Percentiles rank a stretch among this genome's conserved stretches.
Conservation (phyloP, 2,797 vertebrate genomes). For the Borostomias antarcticus region DNA sequence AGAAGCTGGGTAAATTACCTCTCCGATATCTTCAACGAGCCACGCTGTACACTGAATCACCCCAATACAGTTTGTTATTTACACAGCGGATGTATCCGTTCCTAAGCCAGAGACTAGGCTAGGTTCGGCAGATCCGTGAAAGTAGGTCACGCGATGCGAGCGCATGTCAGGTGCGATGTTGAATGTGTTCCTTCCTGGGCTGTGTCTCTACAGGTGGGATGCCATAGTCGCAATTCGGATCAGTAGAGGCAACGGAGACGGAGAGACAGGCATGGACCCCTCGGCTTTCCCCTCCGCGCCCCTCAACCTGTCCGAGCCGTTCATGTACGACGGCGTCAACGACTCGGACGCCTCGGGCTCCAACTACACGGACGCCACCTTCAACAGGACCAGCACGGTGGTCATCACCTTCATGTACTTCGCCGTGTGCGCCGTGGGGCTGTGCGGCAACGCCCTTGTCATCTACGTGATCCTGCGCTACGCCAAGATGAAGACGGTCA, state of each 20-base stretch:
- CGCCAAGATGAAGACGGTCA: constrained; percentile 98
- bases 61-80: too few species aligned
- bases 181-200: not conserved
- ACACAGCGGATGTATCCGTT: too few species aligned
- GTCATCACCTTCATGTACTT: constrained; percentile 95
- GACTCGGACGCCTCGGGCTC: constrained; percentile 60
- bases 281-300: constrained; percentile 72
- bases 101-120: too few species aligned
- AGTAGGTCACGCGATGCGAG: too few species aligned
- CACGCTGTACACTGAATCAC: too few species aligned
- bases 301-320: constrained; percentile 72
- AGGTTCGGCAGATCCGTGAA: too few species aligned
- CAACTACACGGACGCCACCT: constrained; percentile 74
- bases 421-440: constrained; percentile 87
- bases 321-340: constrained; percentile 74
- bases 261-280: constrained; percentile 70
- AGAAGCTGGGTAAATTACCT: too few species aligned
- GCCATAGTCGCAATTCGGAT: not conserved
- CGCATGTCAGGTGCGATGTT: not conserved
- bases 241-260: not conserved
- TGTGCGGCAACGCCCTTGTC: constrained; percentile 92
- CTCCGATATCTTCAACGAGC: too few species aligned
- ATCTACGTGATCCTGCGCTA: constrained; percentile 97
- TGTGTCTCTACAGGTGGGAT: not conserved
- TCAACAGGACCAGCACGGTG: constrained; percentile 85